A percentile compares a stretch with the other conserved stretches of the same genome.
phyloP scores from a whole-genome alignment of 1,140 invertebrate genomes.

The Samia ricini region DNA sequence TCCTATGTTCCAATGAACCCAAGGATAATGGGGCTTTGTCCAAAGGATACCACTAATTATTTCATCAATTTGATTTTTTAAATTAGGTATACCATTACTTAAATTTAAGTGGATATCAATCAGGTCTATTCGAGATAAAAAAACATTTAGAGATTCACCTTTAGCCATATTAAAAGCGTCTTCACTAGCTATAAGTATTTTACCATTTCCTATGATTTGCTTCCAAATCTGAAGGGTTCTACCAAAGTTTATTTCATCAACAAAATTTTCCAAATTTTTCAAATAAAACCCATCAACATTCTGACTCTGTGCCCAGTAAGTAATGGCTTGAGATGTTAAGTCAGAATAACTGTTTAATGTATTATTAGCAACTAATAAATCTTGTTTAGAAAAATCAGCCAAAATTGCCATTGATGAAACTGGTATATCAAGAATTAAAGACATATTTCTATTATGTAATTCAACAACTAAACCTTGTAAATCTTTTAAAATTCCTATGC shows the following conservation, averaged over 20 bases:
- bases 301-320: slow-evolving; percentile 80
- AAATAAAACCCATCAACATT: slow-evolving; percentile 90
- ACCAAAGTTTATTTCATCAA: slow-evolving; percentile 67
- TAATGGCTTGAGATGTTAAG: slow-evolving; percentile 77
- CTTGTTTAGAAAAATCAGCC: slow-evolving; percentile 31
- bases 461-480: slow-evolving; percentile 80
- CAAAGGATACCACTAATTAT: slow-evolving; percentile 79
- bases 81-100: slow-evolving; percentile 75
- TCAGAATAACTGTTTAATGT: slow-evolving; percentile 42
- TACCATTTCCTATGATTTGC: slow-evolving; percentile 78
- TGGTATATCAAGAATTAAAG: slow-evolving; percentile 86
- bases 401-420: slow-evolving; percentile 78
- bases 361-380: slow-evolving; percentile 39
- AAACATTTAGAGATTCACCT: slow-evolving; percentile 55
- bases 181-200: slow-evolving; percentile 83
- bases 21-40: slow-evolving; percentile 80
- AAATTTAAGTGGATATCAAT: slow-evolving; percentile 84
- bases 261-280: slow-evolving; percentile 81
- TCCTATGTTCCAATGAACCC: slow-evolving; percentile 88
- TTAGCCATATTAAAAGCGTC: slow-evolving; percentile 74
- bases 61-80: slow-evolving; percentile 79
- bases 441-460: slow-evolving; percentile 83
- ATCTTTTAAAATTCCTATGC: slow-evolving; percentile 82
- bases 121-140: slow-evolving; percentile 83
- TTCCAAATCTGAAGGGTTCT: slow-evolving; percentile 82